Evolutionary conservation across 2,888 invertebrate genomes (phyloP).

Genomic region (Machimus atricapillus): DNA sequence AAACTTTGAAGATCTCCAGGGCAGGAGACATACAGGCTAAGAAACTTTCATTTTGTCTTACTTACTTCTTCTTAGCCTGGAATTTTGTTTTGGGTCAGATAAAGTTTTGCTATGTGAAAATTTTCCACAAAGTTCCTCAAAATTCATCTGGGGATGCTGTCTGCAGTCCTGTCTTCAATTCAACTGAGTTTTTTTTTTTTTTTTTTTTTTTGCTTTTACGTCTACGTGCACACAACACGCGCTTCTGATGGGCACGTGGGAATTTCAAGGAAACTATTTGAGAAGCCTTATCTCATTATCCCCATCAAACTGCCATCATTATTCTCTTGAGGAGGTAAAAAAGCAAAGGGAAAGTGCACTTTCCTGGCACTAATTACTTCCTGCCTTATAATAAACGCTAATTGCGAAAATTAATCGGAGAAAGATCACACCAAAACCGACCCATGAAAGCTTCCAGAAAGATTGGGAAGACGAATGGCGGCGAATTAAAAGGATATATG

Average conservation of each 20-base stretch:
- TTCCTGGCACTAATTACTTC: not conserved
- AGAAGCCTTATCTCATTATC: not conserved
- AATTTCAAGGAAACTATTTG: not conserved
- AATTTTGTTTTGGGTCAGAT: not conserved
- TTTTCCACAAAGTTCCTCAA: not conserved
- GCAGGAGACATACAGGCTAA: not conserved
- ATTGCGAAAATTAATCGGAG: not conserved
- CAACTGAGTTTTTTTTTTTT: not conserved
- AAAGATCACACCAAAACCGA: not conserved
- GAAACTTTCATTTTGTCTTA: not conserved
- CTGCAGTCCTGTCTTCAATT: not conserved
- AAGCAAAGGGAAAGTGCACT: not conserved
- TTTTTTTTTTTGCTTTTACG: not conserved
- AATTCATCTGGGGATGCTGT: not conserved
- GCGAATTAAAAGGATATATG: not conserved
- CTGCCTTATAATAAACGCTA: not conserved
- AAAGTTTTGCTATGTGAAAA: not conserved
- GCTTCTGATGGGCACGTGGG: not conserved
- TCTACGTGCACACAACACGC: not conserved
- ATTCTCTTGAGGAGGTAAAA: not conserved
- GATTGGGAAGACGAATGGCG: not conserved
- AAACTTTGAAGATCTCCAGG: not conserved
- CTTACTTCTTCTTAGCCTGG: not conserved
- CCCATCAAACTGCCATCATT: not conserved
- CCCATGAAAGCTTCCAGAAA: not conserved